Conservation (phyloP, 1,140 invertebrate genomes). For the Cepaea nemoralis region DNA sequence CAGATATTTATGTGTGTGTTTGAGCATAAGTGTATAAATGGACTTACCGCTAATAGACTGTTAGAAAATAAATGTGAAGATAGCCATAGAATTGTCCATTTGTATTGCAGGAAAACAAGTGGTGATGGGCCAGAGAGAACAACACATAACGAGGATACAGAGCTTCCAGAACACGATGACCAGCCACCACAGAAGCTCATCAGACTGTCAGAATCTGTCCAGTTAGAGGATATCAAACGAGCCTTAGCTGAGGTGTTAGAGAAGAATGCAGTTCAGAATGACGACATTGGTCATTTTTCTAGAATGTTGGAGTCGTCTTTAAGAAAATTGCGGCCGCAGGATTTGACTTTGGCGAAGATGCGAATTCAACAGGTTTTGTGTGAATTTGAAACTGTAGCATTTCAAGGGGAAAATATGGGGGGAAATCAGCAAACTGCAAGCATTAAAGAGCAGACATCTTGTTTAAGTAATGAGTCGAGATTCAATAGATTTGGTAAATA, state of each 20-base stretch:
- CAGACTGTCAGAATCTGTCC: not conserved
- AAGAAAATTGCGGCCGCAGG: not conserved
- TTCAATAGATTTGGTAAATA: not conserved
- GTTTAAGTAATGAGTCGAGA: not conserved
- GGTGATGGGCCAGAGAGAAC: not conserved
- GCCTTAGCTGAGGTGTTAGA: constrained; percentile 4
- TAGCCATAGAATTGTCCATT: not conserved
- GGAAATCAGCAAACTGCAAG: not conserved
- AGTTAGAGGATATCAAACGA: constrained; percentile 8
- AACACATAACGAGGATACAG: not conserved
- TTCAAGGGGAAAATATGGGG: not conserved
- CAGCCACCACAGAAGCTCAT: not conserved
- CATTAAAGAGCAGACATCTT: not conserved
- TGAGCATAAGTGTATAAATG: not conserved
- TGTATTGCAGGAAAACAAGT: not conserved
- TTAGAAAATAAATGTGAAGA: not conserved
- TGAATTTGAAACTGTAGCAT: not conserved
- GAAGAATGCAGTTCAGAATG: not conserved
- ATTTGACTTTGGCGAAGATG: constrained; percentile 13
- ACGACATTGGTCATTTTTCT: constrained; percentile 18
- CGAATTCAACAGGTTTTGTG: constrained; percentile 21
- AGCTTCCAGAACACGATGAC: not conserved
- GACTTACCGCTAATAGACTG: not conserved
- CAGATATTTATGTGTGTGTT: too few relatives aligned
- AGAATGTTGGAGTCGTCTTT: constrained; percentile 20